These are phyloP conservation scores for Falco berigora DNA, from an alignment of 2,797 vertebrate species.

Conservation along the genomic window DNA sequence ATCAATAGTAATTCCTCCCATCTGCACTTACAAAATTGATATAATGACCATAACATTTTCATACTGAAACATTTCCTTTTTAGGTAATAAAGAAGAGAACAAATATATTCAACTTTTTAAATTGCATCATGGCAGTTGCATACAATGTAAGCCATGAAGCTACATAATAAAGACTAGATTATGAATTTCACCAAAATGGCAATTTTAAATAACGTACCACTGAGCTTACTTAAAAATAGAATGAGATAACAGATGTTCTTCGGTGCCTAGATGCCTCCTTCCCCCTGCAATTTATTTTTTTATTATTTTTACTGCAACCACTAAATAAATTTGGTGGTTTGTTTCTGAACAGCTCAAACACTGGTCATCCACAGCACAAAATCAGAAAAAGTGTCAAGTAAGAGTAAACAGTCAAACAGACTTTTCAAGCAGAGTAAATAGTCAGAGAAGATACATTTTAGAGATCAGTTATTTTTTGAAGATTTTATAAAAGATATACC, in stretches of 20 bases:
- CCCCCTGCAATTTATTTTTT: not conserved
- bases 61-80: conserved; percentile 39
- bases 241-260: not conserved
- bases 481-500: not conserved
- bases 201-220: not conserved
- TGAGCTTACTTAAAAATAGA: not conserved
- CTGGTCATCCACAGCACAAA: not conserved
- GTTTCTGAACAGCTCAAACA: not conserved
- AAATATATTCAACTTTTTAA: conserved; percentile 23
- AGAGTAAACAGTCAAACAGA: not conserved
- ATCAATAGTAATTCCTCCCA: conserved; percentile 62
- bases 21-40: conserved; percentile 55
- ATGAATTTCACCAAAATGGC: conserved; percentile 13
- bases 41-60: conserved; percentile 47
- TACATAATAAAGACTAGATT: not conserved
- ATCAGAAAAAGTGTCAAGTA: not conserved
- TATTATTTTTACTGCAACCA: not conserved
- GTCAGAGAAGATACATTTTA: not conserved
- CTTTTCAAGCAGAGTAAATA: not conserved
- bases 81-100: conserved; percentile 12
- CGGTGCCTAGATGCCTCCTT: not conserved
- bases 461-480: not conserved
- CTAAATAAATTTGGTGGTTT: not conserved
- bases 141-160: not conserved
- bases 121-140: not conserved